These are phyloP conservation scores for Ceratina calcarata DNA, from an alignment of 1,140 invertebrate species.

Conservation along the genomic window DNA sequence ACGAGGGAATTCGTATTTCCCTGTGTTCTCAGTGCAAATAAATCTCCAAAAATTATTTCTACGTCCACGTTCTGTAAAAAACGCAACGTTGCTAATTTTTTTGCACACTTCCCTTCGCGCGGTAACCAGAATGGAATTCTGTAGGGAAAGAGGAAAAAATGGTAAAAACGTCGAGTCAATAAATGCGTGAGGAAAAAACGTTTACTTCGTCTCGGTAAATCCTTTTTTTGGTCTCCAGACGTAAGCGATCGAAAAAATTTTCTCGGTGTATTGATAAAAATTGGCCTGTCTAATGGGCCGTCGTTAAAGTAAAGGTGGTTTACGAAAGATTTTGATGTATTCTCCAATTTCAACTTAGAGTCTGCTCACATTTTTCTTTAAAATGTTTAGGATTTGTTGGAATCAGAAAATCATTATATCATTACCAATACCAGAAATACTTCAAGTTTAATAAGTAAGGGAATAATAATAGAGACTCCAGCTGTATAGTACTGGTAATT, in stretches of 20 bases:
- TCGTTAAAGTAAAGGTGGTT: neutral
- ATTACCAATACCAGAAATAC: too few species aligned
- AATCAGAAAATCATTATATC: neutral
- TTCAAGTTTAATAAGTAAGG: too few species aligned
- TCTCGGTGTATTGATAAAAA: conserved; percentile 6
- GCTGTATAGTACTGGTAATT: too few species aligned
- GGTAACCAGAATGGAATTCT: neutral
- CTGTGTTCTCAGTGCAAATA: conserved; percentile 39
- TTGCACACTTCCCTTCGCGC: neutral
- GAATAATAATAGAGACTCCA: too few species aligned
- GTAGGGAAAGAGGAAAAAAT: neutral
- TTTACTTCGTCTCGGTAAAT: too few species aligned
- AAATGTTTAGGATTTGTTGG: too few species aligned
- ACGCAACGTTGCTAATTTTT: conserved; percentile 5
- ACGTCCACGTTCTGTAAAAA: conserved; percentile 7
- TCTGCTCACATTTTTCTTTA: neutral
- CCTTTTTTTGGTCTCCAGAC: neutral
- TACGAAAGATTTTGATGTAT: neutral
- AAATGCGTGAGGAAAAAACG: conserved; percentile 10
- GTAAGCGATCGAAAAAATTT: neutral
- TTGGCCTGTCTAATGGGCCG: neutral
- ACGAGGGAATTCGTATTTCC: conserved; percentile 54
- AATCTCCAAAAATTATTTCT: conserved; percentile 47
- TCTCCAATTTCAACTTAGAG: neutral
- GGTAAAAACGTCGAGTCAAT: conserved; percentile 21